Conservation (phyloP, 2,113 vertebrate genomes). For the Podilymbus podiceps region DNA sequence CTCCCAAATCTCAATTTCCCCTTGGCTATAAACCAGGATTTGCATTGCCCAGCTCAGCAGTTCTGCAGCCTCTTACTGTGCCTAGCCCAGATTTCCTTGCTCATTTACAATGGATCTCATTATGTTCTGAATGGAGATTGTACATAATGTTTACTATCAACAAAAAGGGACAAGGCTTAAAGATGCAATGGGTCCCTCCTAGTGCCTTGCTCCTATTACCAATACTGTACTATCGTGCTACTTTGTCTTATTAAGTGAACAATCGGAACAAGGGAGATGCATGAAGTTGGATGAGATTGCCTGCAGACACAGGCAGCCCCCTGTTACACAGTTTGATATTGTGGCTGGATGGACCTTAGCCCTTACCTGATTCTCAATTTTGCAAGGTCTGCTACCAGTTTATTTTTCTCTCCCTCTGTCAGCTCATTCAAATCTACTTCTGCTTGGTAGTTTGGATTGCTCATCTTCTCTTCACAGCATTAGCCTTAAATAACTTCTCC, state of each 20-base stretch:
- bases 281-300: neutral
- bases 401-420: conserved; percentile 60
- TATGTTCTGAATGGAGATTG: neutral
- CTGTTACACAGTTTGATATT: neutral
- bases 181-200: neutral
- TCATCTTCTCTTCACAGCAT: conserved; percentile 59
- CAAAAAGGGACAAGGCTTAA: neutral
- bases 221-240: neutral
- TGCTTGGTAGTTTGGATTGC: conserved; percentile 64
- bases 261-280: neutral
- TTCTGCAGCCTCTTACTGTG: neutral
- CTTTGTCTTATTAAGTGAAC: neutral
- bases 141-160: neutral
- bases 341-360: neutral
- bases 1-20: neutral
- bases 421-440: conserved; percentile 65
- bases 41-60: neutral
- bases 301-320: neutral
- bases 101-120: neutral
- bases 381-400: conserved; percentile 64
- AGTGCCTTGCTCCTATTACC: neutral
- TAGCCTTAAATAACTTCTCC: conserved; percentile 70
- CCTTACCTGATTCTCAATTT: conserved; percentile 38
- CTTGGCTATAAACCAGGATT: neutral
- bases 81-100: neutral